These are phyloP conservation scores for Isichthys henryi DNA, from an alignment of 2,113 vertebrate genomes.

Conservation along the genomic window DNA sequence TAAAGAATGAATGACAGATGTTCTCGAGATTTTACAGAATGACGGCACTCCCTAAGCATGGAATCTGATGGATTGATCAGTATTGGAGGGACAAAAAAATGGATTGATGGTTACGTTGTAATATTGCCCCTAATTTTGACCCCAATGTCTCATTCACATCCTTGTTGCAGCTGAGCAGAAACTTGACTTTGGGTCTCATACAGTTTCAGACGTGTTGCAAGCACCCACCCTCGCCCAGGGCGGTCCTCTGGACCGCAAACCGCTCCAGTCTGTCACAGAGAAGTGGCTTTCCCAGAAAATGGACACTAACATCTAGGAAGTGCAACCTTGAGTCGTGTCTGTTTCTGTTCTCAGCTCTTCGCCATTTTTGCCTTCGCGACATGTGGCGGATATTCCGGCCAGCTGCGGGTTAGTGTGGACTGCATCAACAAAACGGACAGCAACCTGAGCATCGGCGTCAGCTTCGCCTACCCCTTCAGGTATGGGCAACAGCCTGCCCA, in stretches of 20 bases:
- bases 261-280: not conserved
- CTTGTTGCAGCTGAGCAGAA: not conserved
- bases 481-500: conserved; percentile 41
- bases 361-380: conserved; percentile 98
- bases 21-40: not conserved
- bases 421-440: conserved; percentile 91
- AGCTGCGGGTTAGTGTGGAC: conserved; percentile 89
- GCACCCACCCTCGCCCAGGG: not conserved
- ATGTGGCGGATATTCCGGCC: conserved; percentile 94
- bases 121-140: not conserved
- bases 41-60: not conserved
- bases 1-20: not conserved
- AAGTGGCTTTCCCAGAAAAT: not conserved
- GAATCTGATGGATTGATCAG: not conserved
- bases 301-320: not conserved
- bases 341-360: conserved; percentile 77
- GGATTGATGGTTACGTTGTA: not conserved
- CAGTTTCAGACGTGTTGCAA: not conserved
- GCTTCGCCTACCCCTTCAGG: conserved; percentile 95
- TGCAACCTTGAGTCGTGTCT: conserved; percentile 25
- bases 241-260: not conserved
- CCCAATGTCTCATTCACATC: not conserved
- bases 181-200: not conserved
- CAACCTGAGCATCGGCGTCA: conserved; percentile 85
- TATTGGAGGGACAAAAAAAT: not conserved